These are phyloP conservation scores for Macroramphosus scolopax DNA, from an alignment of 2,797 vertebrate species.

Conservation along the genomic window DNA sequence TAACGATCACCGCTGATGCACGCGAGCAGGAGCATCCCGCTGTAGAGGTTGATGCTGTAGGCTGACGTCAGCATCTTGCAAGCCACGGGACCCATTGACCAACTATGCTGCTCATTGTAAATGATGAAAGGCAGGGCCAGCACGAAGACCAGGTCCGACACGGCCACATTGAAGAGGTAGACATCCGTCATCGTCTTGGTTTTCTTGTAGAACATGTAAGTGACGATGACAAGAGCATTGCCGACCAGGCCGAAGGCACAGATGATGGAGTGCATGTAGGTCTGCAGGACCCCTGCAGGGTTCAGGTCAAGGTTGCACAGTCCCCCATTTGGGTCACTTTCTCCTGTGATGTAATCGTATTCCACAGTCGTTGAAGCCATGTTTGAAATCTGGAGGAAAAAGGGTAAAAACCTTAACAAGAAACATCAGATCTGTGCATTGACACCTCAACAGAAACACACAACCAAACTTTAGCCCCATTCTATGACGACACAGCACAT, in stretches of 20 bases:
- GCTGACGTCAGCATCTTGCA: slow-evolving; percentile 84
- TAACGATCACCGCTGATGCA: slow-evolving; percentile 90
- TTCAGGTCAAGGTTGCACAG: slow-evolving; percentile 36
- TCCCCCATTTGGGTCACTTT: accelerated
- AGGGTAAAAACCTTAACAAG: background rate
- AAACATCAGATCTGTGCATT: background rate
- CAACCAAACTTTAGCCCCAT: no score
- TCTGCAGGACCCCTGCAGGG: slow-evolving; percentile 38
- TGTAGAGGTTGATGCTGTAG: slow-evolving; percentile 90
- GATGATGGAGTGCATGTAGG: slow-evolving; percentile 79
- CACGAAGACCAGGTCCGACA: slow-evolving; percentile 87
- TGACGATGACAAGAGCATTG: slow-evolving; percentile 86
- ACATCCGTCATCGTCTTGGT: slow-evolving; percentile 90
- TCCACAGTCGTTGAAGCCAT: slow-evolving; percentile 10
- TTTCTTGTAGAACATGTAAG: slow-evolving; percentile 86
- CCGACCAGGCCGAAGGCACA: slow-evolving; percentile 84
- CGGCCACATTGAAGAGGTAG: slow-evolving; percentile 87
- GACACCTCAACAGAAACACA: no score
- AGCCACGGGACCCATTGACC: slow-evolving; percentile 76
- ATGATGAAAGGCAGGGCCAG: slow-evolving; percentile 82
- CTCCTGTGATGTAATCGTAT: background rate
- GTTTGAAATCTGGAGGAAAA: slow-evolving; percentile 34
- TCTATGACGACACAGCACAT: no score
- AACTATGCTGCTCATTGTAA: slow-evolving; percentile 82
- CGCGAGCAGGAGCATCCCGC: slow-evolving; percentile 88